Evolutionary conservation across 2,888 invertebrate species (phyloP), one percentile per base, ranked within the genome.

Genomic region (Hirudinaria manillensis): DNA sequence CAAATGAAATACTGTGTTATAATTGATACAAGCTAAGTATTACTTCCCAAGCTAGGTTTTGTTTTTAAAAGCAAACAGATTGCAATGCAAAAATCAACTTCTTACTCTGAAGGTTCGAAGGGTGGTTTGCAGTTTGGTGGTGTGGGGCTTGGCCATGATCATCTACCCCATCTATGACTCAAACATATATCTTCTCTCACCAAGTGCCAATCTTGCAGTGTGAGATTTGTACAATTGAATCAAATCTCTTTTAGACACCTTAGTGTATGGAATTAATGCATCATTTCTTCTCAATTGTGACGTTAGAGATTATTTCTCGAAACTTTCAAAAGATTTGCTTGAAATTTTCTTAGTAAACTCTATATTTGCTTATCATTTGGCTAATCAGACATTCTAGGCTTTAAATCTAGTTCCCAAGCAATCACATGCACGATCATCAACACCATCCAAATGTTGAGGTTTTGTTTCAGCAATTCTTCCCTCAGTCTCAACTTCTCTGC

Each of bases 101-200:
- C 21, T 7, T n/a, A 3, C 10, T 16, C 10, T 7, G 4, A 2
- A 73, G 73, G 38, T 73, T 51, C 61, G 73, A 16, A 34, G 24
- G 21, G n/a, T 73, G 34, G 73, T 73, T 6, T 73, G 73, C 34
- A 27, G 55, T 27, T 24, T 73, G 2, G 32, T 73, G 16, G 19
- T 27, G n/a, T 73, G 73, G 73, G 73, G 73, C 16, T 65, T n/a
- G 32, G 73, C 55, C 36, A 73, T 73, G 73, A 10, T 73, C 29
- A 56, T 61, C 65, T 73, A 65, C 65, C 73, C 73, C 27, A 38
- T 73, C 65, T 73, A 36, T n/a, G 73, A 73, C 38, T 21, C 73
- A 36, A 73, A 73, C 73, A 45, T 65, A n/a, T 73, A 73, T 65
- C 34, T 73, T 45, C n/a, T 73, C 13, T 61, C 73, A n/a, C 73